Base-by-base conservation (phyloP, 2,888 invertebrate genomes). In the Cheilosia variabilis region DNA sequence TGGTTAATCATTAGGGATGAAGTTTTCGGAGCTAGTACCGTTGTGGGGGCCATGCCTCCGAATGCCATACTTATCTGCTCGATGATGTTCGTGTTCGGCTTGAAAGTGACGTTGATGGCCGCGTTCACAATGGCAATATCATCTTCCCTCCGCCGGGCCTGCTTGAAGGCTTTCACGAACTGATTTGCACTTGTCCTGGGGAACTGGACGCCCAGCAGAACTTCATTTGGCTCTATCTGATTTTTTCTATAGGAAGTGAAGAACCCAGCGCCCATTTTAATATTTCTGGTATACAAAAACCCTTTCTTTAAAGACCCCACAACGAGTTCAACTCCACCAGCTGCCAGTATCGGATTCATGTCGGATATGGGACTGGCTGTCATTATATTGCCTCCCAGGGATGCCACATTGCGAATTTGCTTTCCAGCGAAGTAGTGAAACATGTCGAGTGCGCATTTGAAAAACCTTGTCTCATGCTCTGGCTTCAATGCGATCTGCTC, bases 311-410 rank as follows among this genome's bases (percentile, higher is more conserved):
- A 91, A 88, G 95, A 96, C 41, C 93, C 92, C 0, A 97, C 92
- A 88, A 95, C 94, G 13, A 97, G 90, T 86, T 93, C 93, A 22
- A 95, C 94, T 63, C 94, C 93, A 68, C 95, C 95, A 0, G 98
- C 97, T 94, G 98, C 95, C 81, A 98, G 94, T 88, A 99, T 95
- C 0, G 98, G 98, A 92, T 98, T 98, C 90, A 99, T 94, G 93
- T 99, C 99, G 0, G 98, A 98, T 90, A 99, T 98, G 0, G 99
- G 98, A 92, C 98, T 98, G 17, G 97, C 97, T 0, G 98, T 98
- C 93, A 98, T 96, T 87, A 99, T 96, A 91, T 99, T 98, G 31
- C 99, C 98, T 37, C 96, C 98, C 34, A 99, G 93, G 15, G 97
- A 95, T 62, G 98, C 98, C 15, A 98, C 98, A 92, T 98, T 99